These are phyloP conservation scores for Aphodius granarius DNA, from an alignment of 2,888 invertebrate species.

Conservation along the genomic window DNA sequence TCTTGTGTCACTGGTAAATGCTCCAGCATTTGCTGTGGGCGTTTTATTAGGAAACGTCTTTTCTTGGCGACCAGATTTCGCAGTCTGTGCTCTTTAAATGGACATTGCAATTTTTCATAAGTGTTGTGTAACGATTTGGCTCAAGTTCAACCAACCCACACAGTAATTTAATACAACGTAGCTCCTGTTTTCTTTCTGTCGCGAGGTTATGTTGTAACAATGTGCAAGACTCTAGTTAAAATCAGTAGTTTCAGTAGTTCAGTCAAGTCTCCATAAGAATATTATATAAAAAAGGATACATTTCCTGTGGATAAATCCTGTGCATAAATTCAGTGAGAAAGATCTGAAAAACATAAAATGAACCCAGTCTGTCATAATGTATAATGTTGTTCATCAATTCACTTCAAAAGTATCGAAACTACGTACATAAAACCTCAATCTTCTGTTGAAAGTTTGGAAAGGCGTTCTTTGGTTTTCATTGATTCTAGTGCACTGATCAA, in stretches of 20 bases:
- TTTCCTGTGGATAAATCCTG: too few species aligned
- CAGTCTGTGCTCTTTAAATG: neutral
- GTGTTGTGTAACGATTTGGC: neutral
- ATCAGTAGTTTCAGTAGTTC: neutral
- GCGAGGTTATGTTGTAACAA: neutral
- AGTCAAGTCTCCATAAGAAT: neutral
- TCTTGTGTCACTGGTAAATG: neutral
- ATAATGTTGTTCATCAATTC: too few species aligned
- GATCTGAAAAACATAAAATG: too few species aligned
- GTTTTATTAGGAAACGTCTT: neutral
- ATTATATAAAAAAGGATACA: too few species aligned
- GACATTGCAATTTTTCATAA: neutral
- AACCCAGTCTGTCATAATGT: too few species aligned
- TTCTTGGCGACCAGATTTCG: neutral
- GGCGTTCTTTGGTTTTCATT: too few species aligned
- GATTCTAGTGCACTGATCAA: too few species aligned
- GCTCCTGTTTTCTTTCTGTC: neutral
- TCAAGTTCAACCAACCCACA: neutral
- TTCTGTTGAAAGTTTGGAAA: too few species aligned
- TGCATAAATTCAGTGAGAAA: too few species aligned
- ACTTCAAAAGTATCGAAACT: too few species aligned
- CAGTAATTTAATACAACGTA: neutral
- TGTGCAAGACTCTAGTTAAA: neutral
- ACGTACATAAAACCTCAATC: too few species aligned
- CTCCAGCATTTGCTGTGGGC: neutral